A percentile compares a stretch with the other conserved stretches of the same genome.
Conservation (phyloP, 64 coral and sea anemone genomes). For the Stichodactyla helianthus region DNA sequence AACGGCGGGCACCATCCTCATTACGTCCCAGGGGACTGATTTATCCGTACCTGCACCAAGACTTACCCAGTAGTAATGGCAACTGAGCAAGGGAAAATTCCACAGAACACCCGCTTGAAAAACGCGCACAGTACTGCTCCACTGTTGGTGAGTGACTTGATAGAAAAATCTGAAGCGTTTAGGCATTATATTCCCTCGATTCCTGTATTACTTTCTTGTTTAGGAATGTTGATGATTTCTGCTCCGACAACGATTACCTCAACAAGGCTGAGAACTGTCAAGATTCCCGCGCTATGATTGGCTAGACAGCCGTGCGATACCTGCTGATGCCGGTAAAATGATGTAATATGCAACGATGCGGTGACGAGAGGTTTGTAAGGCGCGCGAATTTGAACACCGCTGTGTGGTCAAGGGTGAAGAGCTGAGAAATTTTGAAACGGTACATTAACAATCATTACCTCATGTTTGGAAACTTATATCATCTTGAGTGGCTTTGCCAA, state of each 20-base stretch:
- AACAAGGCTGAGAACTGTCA: neutral
- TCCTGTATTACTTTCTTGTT: neutral
- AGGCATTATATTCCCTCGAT: neutral
- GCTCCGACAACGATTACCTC: conserved; percentile 1
- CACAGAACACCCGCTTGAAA: neutral
- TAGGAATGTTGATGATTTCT: conserved; percentile 4
- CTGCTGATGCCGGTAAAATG: conserved; percentile 9
- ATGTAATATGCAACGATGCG: conserved; percentile 18
- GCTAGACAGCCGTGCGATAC: neutral
- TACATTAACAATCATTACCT: neutral
- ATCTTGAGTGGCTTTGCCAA: neutral
- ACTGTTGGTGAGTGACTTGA: neutral
- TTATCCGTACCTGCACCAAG: no score
- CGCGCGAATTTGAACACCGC: conserved; percentile 14
- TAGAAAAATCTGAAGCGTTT: neutral
- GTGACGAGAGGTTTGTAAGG: neutral
- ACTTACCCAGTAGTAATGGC: neutral
- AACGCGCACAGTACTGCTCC: neutral
- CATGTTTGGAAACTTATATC: conserved; percentile 1
- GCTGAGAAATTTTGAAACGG: neutral
- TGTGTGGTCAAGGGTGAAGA: neutral
- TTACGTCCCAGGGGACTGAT: no score
- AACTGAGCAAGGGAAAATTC: neutral
- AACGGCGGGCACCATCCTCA: no score
- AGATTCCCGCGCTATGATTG: neutral